These are phyloP conservation scores for Bhutanitis thaidina DNA, from an alignment of 2,888 invertebrate genomes.

Conservation along the genomic window DNA sequence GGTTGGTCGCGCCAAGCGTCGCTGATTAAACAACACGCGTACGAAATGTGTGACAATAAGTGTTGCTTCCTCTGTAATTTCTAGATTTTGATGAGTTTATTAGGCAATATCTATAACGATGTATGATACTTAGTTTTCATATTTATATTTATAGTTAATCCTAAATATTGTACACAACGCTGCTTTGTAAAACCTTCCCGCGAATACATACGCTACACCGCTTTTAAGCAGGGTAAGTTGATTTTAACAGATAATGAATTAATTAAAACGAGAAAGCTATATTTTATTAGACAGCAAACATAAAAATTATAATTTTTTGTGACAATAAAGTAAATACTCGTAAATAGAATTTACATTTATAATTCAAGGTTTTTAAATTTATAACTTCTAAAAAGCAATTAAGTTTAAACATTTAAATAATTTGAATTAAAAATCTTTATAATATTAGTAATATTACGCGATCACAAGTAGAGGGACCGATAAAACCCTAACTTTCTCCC, in stretches of 20 bases:
- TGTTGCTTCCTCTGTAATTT: slow-evolving; percentile 73
- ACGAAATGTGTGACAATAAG: slow-evolving; percentile 79
- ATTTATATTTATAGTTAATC: slow-evolving; percentile 4
- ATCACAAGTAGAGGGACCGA: too few relatives aligned
- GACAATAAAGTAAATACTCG: too few relatives aligned
- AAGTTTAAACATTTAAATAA: too few relatives aligned
- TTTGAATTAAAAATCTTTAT: too few relatives aligned
- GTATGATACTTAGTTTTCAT: background rate
- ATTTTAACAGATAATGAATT: slow-evolving; percentile 10
- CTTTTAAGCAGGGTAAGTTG: slow-evolving; percentile 39
- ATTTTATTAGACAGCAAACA: too few relatives aligned
- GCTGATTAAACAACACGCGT: slow-evolving; percentile 46
- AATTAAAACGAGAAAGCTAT: too few relatives aligned
- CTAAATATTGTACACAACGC: background rate
- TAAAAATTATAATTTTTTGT: too few relatives aligned
- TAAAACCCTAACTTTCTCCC: too few relatives aligned
- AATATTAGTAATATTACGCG: too few relatives aligned
- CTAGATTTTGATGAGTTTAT: slow-evolving; percentile 27
- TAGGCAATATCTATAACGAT: slow-evolving; percentile 2
- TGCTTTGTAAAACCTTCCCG: slow-evolving; percentile 20
- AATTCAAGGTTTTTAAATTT: too few relatives aligned
- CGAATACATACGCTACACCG: slow-evolving; percentile 33
- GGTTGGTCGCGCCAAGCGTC: slow-evolving; percentile 54
- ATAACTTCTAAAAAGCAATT: too few relatives aligned
- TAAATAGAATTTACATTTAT: too few relatives aligned